A percentile compares a stretch with the other conserved stretches of the same genome.
phyloP scores from a whole-genome alignment of 2,113 vertebrate species.

The Rhipidura dahli region DNA sequence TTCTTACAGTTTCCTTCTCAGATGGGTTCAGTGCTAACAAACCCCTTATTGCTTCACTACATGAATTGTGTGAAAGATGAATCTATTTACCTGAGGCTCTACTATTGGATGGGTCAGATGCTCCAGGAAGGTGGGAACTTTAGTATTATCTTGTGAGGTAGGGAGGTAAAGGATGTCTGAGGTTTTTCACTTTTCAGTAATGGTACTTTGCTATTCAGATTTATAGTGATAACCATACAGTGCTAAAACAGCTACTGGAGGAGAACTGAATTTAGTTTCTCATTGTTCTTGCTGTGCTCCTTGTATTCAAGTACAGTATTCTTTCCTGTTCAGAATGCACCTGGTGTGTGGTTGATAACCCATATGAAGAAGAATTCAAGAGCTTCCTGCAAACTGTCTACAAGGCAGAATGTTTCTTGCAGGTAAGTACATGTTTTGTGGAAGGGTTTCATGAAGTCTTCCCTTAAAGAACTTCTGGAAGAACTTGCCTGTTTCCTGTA shows the following conservation, averaged over 20 bases:
- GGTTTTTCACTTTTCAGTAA: background rate
- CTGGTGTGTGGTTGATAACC: slow-evolving; percentile 76
- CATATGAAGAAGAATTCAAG: slow-evolving; percentile 73
- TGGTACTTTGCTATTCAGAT: background rate
- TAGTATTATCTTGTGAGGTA: background rate
- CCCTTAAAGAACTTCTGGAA: background rate
- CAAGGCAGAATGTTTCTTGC: slow-evolving; percentile 84
- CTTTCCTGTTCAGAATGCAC: slow-evolving; percentile 77
- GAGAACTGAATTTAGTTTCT: background rate
- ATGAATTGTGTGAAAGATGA: slow-evolving; percentile 89
- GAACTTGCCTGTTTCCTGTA: background rate
- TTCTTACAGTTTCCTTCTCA: slow-evolving; percentile 86
- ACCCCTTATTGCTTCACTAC: slow-evolving; percentile 85
- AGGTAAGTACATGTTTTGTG: slow-evolving; percentile 74
- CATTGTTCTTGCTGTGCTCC: background rate
- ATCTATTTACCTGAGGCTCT: slow-evolving; percentile 83
- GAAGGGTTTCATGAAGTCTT: background rate
- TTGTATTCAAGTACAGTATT: slow-evolving; percentile 8
- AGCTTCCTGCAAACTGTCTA: slow-evolving; percentile 81
- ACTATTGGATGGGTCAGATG: slow-evolving; percentile 87
- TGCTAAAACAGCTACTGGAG: background rate
- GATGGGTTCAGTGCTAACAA: slow-evolving; percentile 90
- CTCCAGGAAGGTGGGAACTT: slow-evolving; percentile 86
- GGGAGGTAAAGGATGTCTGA: background rate
- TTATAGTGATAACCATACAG: background rate